Evolutionary conservation across 1,140 invertebrate genomes (phyloP), one percentile per base, ranked within the genome.

Genomic region (Zelostemma sp.): DNA sequence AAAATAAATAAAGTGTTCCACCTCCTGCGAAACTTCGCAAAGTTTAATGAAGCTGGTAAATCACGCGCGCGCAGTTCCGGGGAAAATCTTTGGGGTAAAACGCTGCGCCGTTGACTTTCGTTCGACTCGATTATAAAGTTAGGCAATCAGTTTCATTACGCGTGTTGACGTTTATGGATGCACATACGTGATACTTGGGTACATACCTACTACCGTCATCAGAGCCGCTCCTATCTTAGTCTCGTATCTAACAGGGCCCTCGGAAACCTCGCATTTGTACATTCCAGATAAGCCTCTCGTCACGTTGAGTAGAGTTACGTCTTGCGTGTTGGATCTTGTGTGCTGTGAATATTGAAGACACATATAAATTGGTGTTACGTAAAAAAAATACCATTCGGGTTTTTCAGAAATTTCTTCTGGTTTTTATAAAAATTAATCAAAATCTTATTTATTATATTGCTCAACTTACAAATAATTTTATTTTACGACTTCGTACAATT

Each of bases 261-360:
- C 91, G 0, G 91, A 91, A 38, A 93, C 90, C 75, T 93, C 92
- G 75, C 92, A 93, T 79, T 91, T 91, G 82, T 93, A 93, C 35
- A 84, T 84, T 2, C 92, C 92, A 38, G 89, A 90, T 31, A 90
- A 86, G 1, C 88, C 86, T 19, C 88, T 85, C 57, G 82, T 84
- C 15, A 90, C 86, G 59, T 88, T 82, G 6, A 86, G 75, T 60
- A 90, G 68, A 17, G 85, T 87, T 45, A 90, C 87, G 43, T 87
- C 85, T 28, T 87, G 79, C 19, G 80, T 82, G 58, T 88, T 87
- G 16, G 88, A 90, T 56, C 83, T 83, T 0, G 78, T 79, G 15
- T 87, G 78, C 89, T 90, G 83, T 16, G 73, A 68, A 79, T 67
- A 60, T 62, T 28, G 67, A 50, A 17, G n/a, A 38, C 5, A 38